These are phyloP conservation scores for Melikaiella ostensackeni DNA, from an alignment of 2,888 invertebrate genomes.

Conservation along the genomic window DNA sequence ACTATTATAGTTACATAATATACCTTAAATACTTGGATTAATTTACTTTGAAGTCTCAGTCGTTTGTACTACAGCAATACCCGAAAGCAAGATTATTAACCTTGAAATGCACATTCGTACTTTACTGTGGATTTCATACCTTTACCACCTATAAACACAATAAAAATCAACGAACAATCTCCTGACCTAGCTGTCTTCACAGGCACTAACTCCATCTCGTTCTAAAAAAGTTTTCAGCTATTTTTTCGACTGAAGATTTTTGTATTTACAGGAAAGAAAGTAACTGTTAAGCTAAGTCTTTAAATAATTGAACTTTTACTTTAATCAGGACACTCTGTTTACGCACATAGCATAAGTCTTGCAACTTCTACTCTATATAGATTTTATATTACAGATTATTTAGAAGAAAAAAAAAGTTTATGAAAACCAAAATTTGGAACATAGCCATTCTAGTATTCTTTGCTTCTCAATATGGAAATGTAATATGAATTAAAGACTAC, in stretches of 20 bases:
- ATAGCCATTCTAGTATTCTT: slow-evolving; percentile 3
- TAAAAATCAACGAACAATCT: slow-evolving; percentile 29
- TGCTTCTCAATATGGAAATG: neutral
- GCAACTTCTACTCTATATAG: neutral
- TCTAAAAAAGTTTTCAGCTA: slow-evolving; percentile 16
- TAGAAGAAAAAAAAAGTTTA: neutral
- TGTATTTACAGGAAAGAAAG: slow-evolving; percentile 44
- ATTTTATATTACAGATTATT: neutral
- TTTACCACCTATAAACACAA: slow-evolving; percentile 31
- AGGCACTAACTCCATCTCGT: slow-evolving; percentile 11
- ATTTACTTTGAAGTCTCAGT: slow-evolving; percentile 48
- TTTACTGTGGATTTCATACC: slow-evolving; percentile 9
- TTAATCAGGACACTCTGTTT: slow-evolving; percentile 61
- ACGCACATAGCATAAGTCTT: slow-evolving; percentile 31
- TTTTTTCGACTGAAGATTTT: slow-evolving; percentile 30
- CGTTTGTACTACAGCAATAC: slow-evolving; percentile 47
- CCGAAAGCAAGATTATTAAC: slow-evolving; percentile 17
- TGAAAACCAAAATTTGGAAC: neutral
- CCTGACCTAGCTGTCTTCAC: slow-evolving; percentile 1
- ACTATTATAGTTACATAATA: slow-evolving; percentile 34
- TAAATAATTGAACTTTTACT: slow-evolving; percentile 57
- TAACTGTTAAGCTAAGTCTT: slow-evolving; percentile 49
- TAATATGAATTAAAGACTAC: neutral
- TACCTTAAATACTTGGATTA: slow-evolving; percentile 58
- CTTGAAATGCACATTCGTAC: neutral